Conservation (phyloP, 2,113 vertebrate species). For the Pedetes capensis region DNA sequence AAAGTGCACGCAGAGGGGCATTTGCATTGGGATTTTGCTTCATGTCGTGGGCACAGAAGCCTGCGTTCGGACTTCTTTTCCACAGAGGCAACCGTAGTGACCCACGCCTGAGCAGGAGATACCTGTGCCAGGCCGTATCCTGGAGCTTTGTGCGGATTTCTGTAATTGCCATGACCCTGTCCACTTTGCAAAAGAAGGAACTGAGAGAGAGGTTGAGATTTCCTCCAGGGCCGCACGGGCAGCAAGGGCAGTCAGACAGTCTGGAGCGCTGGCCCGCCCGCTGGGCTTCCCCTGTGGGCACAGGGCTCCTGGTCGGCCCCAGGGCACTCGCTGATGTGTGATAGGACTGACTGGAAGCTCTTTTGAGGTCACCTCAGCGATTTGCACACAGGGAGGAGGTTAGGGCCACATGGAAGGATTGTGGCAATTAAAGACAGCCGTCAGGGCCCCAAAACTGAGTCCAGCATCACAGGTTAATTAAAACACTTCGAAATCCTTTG, state of each 20-base stretch:
- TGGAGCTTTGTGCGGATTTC: accelerated
- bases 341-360: accelerated
- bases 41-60: neutral
- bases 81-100: accelerated
- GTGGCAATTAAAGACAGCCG: accelerated
- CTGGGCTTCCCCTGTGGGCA: accelerated
- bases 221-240: neutral
- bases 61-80: neutral
- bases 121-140: accelerated
- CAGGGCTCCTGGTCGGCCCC: accelerated
- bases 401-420: accelerated
- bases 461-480: accelerated
- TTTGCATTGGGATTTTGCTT: neutral
- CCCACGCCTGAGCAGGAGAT: too few species aligned
- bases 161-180: neutral
- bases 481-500: accelerated
- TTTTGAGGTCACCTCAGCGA: accelerated
- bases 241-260: accelerated
- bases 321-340: too few species aligned
- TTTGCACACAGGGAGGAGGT: neutral
- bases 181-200: neutral
- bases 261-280: accelerated
- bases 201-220: accelerated
- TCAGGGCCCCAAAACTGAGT: accelerated
- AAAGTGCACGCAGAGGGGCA: accelerated